Conservation (phyloP, 2,113 vertebrate species). For the Pluvialis apricaria region DNA sequence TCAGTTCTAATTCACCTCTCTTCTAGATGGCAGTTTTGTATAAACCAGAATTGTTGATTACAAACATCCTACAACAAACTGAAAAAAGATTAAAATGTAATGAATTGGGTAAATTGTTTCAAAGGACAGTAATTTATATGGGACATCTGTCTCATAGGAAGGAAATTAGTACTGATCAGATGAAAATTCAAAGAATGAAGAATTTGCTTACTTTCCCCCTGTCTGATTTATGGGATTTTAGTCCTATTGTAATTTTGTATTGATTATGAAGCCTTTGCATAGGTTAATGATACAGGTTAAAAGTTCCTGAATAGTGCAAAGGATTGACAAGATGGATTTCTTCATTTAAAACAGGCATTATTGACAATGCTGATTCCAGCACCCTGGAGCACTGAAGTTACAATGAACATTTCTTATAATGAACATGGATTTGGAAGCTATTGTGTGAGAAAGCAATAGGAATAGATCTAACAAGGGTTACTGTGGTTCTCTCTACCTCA, state of each 20-base stretch:
- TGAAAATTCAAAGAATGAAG: slow-evolving; percentile 25
- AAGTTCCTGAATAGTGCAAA: not conserved
- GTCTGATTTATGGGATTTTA: slow-evolving; percentile 4
- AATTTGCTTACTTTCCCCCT: slow-evolving; percentile 10
- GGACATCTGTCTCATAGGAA: not conserved
- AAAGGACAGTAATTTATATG: not conserved
- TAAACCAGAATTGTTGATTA: not conserved
- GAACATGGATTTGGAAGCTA: not conserved
- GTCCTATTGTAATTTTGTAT: slow-evolving; percentile 16
- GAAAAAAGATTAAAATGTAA: not conserved
- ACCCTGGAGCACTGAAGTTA: not conserved
- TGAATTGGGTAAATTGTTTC: not conserved
- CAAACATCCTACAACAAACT: not conserved
- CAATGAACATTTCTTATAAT: not conserved
- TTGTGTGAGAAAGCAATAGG: not conserved
- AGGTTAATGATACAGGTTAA: slow-evolving; percentile 35
- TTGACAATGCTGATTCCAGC: slow-evolving; percentile 1
- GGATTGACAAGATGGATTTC: slow-evolving; percentile 32
- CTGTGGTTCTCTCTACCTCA: not conserved
- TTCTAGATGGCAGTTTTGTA: not conserved
- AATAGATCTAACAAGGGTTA: not conserved
- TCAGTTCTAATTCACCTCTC: not conserved
- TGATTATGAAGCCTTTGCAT: slow-evolving; percentile 17
- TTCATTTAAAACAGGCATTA: not conserved
- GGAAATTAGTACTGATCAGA: not conserved